Evolutionary conservation across 2,113 vertebrate species (phyloP).

Genomic region (Alethe castanea): DNA sequence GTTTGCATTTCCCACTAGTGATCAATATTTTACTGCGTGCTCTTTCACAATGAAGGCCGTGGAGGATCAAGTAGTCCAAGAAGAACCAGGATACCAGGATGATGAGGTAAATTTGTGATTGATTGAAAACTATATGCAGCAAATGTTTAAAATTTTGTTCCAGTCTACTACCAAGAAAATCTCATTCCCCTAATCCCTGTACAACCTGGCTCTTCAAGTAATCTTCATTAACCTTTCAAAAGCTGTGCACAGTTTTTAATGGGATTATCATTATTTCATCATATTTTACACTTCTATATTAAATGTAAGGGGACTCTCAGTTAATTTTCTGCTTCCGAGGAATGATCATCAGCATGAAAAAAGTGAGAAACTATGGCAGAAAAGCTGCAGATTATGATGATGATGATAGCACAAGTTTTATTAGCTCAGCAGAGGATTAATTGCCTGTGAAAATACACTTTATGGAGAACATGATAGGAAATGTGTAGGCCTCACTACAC

Average conservation of each 20-base stretch:
- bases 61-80: constrained; percentile 89
- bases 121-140: neutral
- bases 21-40: constrained; percentile 3
- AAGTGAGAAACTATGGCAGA: neutral
- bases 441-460: neutral
- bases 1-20: constrained; percentile 41
- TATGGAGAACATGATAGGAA: neutral
- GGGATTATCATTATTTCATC: neutral
- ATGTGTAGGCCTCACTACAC: neutral
- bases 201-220: neutral
- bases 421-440: neutral
- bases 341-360: neutral
- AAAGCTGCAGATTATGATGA: neutral
- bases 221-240: neutral
- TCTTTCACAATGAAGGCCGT: constrained; percentile 79
- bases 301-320: neutral
- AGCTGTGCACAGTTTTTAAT: neutral
- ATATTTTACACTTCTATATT: neutral
- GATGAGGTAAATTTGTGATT: constrained; percentile 81
- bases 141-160: neutral
- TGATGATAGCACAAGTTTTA: neutral
- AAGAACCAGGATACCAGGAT: constrained; percentile 82
- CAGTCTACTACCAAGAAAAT: neutral
- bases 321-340: neutral
- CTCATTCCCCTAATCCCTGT: neutral